phyloP scores from a whole-genome alignment of 2,888 invertebrate species.

The Acrocyrtus sp. region DNA sequence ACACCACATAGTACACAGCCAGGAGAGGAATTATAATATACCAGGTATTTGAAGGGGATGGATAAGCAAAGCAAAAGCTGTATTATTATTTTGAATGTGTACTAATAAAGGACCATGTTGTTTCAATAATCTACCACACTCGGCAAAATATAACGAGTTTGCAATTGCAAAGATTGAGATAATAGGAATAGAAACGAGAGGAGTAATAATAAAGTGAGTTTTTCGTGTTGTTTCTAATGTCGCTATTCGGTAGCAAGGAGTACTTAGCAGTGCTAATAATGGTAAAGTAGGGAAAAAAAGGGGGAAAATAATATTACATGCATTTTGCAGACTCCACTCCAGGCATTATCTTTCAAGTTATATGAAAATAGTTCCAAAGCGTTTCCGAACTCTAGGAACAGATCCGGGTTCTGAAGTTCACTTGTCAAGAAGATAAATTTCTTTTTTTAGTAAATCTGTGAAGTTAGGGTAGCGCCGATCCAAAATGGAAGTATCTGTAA shows the following conservation, averaged over 20 bases:
- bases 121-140: background rate
- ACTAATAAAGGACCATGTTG: constrained; percentile 40
- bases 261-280: too few relatives aligned
- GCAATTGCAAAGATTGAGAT: constrained; percentile 44
- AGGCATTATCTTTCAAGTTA: constrained; percentile 22
- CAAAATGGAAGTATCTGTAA: too few relatives aligned
- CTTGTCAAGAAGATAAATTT: too few relatives aligned
- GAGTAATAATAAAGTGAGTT: constrained; percentile 28
- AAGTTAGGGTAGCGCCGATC: too few relatives aligned
- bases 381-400: too few relatives aligned
- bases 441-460: too few relatives aligned
- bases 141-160: constrained; percentile 15
- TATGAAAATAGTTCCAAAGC: constrained; percentile 28
- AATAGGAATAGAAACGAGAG: too few relatives aligned
- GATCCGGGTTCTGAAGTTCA: too few relatives aligned
- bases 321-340: constrained; percentile 22
- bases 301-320: constrained; percentile 34
- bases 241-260: constrained; percentile 29
- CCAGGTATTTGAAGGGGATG: constrained; percentile 51
- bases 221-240: constrained; percentile 45
- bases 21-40: constrained; percentile 50
- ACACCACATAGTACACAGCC: constrained; percentile 29
- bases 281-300: too few relatives aligned
- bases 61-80: constrained; percentile 44
- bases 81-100: constrained; percentile 47